Conservation (phyloP, 1,140 invertebrate species). For the Microvelia longipes region DNA sequence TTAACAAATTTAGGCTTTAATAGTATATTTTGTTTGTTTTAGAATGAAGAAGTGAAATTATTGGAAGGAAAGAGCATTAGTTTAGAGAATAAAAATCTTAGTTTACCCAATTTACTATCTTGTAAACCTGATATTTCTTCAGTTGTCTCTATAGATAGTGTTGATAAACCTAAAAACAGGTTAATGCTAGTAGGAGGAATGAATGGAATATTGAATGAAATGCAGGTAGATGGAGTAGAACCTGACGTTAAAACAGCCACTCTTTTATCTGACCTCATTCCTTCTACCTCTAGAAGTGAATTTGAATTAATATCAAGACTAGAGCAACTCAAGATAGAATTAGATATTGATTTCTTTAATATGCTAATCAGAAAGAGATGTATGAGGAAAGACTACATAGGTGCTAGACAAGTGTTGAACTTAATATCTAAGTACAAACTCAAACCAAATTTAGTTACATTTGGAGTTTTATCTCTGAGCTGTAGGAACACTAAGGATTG, state of each 20-base stretch:
- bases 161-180: too few relatives aligned
- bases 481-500: constrained; percentile 46
- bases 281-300: constrained; percentile 45
- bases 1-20: too few relatives aligned
- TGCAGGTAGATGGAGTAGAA: constrained; percentile 44
- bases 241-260: constrained; percentile 68
- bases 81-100: too few relatives aligned
- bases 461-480: constrained; percentile 63
- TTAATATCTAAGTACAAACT: constrained; percentile 43
- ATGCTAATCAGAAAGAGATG: constrained; percentile 65
- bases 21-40: too few relatives aligned
- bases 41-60: too few relatives aligned
- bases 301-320: constrained; percentile 46
- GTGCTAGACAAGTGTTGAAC: constrained; percentile 44
- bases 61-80: too few relatives aligned
- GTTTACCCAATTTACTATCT: too few relatives aligned
- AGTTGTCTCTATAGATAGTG: too few relatives aligned
- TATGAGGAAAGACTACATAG: constrained; percentile 43
- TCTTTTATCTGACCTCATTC: constrained; percentile 53
- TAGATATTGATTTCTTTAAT: constrained; percentile 73
- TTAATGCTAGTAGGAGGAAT: constrained; percentile 67
- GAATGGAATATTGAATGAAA: constrained; percentile 51
- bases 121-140: too few relatives aligned
- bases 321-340: constrained; percentile 37
- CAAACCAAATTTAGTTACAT: constrained; percentile 61